Evolutionary conservation across 1,140 invertebrate species (phyloP).

Genomic region (Drosophila asahinai): DNA sequence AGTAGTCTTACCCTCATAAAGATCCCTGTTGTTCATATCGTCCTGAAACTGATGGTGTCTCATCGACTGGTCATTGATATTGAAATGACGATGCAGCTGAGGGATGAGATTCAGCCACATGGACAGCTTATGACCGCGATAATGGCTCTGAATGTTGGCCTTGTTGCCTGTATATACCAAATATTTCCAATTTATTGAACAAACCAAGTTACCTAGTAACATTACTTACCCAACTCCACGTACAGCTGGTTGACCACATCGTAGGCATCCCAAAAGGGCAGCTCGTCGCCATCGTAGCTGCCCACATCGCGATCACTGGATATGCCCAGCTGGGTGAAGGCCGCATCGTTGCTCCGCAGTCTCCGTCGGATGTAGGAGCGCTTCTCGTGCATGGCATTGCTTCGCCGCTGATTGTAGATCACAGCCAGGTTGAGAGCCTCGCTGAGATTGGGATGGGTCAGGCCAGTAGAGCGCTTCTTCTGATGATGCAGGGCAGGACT

Average conservation of each 20-base stretch:
- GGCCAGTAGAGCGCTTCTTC: conserved; percentile 50
- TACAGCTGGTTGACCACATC: conserved; percentile 95
- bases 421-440: conserved; percentile 73
- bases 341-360: conserved; percentile 68
- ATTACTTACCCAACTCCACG: conserved; percentile 89
- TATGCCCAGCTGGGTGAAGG: conserved; percentile 40
- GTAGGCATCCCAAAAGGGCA: conserved; percentile 94
- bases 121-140: conserved; percentile 95
- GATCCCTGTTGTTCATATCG: conserved; percentile 86
- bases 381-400: conserved; percentile 76
- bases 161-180: conserved; percentile 86
- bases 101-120: conserved; percentile 96
- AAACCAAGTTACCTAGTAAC: neutral
- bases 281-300: conserved; percentile 75
- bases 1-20: conserved; percentile 67
- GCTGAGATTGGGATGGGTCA: conserved; percentile 19
- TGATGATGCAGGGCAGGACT: conserved; percentile 33
- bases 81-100: conserved; percentile 91
- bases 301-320: conserved; percentile 49
- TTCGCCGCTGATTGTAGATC: conserved; percentile 78
- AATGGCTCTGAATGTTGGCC: conserved; percentile 92
- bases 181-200: neutral
- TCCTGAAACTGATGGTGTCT: conserved; percentile 92
- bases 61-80: conserved; percentile 90
- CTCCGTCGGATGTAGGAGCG: conserved; percentile 65